Evolutionary conservation across 2,888 invertebrate species (phyloP).

Genomic region (Agrotis segetum): DNA sequence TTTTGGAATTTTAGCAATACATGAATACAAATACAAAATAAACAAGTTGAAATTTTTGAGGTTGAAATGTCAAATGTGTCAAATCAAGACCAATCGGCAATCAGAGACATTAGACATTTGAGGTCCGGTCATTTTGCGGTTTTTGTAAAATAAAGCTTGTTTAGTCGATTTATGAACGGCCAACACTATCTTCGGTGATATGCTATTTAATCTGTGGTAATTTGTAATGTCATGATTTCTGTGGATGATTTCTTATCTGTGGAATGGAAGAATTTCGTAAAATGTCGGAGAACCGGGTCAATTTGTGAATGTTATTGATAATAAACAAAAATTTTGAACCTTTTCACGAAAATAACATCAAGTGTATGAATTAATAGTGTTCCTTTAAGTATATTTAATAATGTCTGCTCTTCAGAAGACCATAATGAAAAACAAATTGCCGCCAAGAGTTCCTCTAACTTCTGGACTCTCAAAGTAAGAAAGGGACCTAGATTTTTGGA

Average conservation of each 20-base stretch:
- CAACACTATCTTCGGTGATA: neutral
- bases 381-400: slow-evolving; percentile 14
- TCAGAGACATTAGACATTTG: too few relatives aligned
- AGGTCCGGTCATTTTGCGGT: too few relatives aligned
- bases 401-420: slow-evolving; percentile 94
- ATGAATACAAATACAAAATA: too few relatives aligned
- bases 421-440: slow-evolving; percentile 93
- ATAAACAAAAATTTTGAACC: slow-evolving; percentile 19
- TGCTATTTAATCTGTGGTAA: too few relatives aligned
- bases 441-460: slow-evolving; percentile 89
- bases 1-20: too few relatives aligned
- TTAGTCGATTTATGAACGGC: slow-evolving; percentile 33
- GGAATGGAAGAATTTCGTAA: slow-evolving; percentile 28
- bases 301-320: slow-evolving; percentile 33
- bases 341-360: slow-evolving; percentile 14
- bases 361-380: slow-evolving; percentile 8
- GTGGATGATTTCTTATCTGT: slow-evolving; percentile 37
- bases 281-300: slow-evolving; percentile 59
- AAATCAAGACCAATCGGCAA: too few relatives aligned
- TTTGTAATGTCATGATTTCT: neutral
- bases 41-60: too few relatives aligned
- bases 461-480: slow-evolving; percentile 80
- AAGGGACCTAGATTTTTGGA: slow-evolving; percentile 5
- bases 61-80: too few relatives aligned
- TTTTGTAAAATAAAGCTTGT: too few relatives aligned